Evolutionary conservation across 2,113 vertebrate genomes (phyloP).

Genomic region (Catagonus wagneri): DNA sequence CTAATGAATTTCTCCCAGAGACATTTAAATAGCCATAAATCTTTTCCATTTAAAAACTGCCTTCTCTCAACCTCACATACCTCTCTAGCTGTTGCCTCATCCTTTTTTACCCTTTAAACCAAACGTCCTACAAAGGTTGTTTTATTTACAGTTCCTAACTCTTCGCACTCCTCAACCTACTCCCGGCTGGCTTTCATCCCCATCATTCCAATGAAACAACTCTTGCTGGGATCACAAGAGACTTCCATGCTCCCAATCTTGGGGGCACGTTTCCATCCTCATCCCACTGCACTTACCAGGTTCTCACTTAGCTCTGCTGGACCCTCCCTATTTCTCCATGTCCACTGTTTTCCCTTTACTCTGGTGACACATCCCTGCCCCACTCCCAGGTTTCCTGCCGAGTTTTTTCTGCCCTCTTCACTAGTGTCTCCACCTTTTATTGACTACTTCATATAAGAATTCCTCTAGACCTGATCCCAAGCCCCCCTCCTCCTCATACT

Average conservation of each 20-base stretch:
- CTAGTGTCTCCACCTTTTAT: neutral
- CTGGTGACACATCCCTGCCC: neutral
- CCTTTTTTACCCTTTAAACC: neutral
- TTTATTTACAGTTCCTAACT: neutral
- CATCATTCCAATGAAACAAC: neutral
- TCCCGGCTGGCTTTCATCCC: neutral
- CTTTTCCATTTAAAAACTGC: constrained; percentile 28
- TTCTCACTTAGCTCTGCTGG: neutral
- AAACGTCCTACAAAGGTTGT: constrained; percentile 7
- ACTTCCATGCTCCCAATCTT: neutral
- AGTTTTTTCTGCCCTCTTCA: neutral
- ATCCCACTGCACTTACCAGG: neutral
- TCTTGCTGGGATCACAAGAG: neutral
- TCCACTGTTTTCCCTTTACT: neutral
- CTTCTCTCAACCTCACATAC: neutral
- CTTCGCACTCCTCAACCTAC: neutral
- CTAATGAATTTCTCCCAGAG: neutral
- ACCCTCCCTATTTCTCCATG: neutral
- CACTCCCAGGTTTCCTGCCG: neutral
- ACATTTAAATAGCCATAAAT: neutral
- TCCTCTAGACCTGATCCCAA: neutral
- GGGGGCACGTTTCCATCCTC: neutral
- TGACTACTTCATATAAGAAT: neutral
- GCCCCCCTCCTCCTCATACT: neutral
- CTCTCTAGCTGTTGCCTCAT: neutral